Percentiles rank a stretch among this genome's conserved stretches.
phyloP scores from a whole-genome alignment of 2,888 invertebrate genomes.

The Drosophila diplacantha region DNA sequence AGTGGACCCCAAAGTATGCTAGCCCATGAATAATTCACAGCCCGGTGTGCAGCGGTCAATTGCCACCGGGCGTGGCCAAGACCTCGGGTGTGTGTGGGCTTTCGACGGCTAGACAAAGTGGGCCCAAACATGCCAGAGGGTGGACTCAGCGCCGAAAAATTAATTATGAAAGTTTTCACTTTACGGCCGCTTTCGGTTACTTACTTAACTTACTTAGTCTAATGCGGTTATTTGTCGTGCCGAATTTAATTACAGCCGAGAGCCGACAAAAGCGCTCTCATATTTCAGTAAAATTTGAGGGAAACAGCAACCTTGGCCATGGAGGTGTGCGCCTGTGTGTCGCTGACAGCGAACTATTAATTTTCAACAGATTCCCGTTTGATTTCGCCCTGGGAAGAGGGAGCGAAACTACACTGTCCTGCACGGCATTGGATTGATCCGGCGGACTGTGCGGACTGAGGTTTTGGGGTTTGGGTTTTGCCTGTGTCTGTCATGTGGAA shows the following conservation, averaged over 20 bases:
- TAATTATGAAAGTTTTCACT: constrained; percentile 69
- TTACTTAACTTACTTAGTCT: constrained; percentile 59
- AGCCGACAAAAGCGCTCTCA: constrained; percentile 43
- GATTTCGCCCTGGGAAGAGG: not conserved
- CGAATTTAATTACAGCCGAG: constrained; percentile 58
- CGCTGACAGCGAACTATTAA: constrained; percentile 10
- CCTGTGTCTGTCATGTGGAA: constrained; percentile 59
- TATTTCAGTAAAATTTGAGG: constrained; percentile 41
- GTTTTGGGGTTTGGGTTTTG: constrained; percentile 27
- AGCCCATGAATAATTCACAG: constrained; percentile 29
- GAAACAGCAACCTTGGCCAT: not conserved
- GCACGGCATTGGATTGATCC: constrained; percentile 43
- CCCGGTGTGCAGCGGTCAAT: constrained; percentile 10
- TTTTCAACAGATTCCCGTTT: constrained; percentile 2
- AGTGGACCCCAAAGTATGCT: constrained; percentile 1
- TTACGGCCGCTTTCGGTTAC: constrained; percentile 54
- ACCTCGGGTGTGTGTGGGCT: constrained; percentile 3
- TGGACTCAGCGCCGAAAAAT: constrained; percentile 42
- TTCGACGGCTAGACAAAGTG: constrained; percentile 55
- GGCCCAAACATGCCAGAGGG: constrained; percentile 56
- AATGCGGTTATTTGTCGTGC: constrained; percentile 66
- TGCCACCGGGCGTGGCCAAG: constrained; percentile 13
- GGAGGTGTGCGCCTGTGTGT: not conserved
- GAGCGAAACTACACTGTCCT: constrained; percentile 16
- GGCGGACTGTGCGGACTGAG: not conserved